Percentiles rank a stretch among this genome's conserved stretches.
Conservation (phyloP, 2,888 invertebrate genomes). For the Pheosia tremula region DNA sequence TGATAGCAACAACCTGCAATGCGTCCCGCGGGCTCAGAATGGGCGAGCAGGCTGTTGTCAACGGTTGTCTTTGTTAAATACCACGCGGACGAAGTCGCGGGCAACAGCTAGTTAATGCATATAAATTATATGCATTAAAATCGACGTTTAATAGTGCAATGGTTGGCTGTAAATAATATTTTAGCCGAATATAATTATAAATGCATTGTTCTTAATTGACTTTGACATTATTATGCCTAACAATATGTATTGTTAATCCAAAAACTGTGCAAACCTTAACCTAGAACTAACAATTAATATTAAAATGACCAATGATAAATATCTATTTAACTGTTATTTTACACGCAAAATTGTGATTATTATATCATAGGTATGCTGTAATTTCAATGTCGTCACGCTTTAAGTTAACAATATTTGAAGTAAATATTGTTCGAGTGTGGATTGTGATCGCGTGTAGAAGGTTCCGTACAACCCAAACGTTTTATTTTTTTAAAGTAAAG, state of each 20-base stretch:
- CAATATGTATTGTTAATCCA: background rate
- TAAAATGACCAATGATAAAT: background rate
- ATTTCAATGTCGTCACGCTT: background rate
- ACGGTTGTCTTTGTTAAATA: too few species aligned
- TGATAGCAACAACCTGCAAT: too few species aligned
- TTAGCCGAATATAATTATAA: background rate
- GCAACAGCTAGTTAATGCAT: too few species aligned
- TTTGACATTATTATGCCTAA: slow-evolving; percentile 1
- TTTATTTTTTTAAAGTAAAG: too few species aligned
- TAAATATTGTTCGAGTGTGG: slow-evolving; percentile 1
- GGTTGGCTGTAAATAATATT: background rate
- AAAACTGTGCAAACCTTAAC: background rate
- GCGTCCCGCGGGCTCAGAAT: too few species aligned
- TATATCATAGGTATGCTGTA: background rate
- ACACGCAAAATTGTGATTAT: slow-evolving; percentile 1
- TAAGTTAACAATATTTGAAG: background rate
- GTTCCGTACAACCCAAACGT: background rate
- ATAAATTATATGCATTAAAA: too few species aligned
- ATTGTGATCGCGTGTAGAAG: background rate
- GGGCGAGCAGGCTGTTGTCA: too few species aligned
- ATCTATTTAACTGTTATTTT: background rate
- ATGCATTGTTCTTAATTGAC: background rate
- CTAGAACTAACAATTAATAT: background rate
- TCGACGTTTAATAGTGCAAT: too few species aligned
- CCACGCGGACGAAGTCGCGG: too few species aligned